phyloP scores from a whole-genome alignment of 2,113 vertebrate genomes.

The Acinonyx jubatus region DNA sequence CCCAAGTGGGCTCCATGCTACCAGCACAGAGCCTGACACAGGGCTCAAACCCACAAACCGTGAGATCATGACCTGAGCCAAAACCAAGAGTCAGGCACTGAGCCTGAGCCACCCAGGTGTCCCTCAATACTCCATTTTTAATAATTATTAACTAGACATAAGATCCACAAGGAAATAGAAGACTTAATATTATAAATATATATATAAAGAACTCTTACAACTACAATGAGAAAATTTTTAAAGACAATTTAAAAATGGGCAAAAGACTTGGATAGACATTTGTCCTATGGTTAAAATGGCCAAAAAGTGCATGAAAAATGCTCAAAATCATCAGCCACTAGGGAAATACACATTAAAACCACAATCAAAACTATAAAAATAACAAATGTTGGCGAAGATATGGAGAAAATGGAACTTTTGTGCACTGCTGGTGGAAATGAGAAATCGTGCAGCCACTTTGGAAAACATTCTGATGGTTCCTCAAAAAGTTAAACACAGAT shows the following conservation, averaged over 20 bases:
- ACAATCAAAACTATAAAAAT: not conserved
- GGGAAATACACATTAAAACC: not conserved
- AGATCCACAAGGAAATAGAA: not conserved
- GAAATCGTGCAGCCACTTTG: not conserved
- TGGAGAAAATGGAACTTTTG: not conserved
- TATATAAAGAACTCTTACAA: not conserved
- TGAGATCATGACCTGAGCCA: too few species aligned
- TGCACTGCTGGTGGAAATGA: not conserved
- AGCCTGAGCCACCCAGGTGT: too few species aligned
- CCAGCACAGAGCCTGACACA: too few species aligned
- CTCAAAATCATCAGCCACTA: not conserved
- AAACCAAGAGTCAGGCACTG: too few species aligned
- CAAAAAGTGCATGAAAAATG: not conserved
- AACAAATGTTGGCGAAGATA: not conserved
- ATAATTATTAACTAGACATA: not conserved
- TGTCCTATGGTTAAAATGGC: not conserved
- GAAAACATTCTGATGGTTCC: not conserved
- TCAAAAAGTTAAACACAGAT: not conserved
- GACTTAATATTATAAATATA: not conserved
- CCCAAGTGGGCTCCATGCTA: too few species aligned
- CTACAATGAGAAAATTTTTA: not conserved
- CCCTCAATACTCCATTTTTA: too few species aligned
- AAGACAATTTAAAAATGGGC: not conserved
- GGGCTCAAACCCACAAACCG: too few species aligned
- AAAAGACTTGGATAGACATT: not conserved